Evolutionary conservation across 2,888 invertebrate species (phyloP).

Genomic region (Lumbricus terrestris): DNA sequence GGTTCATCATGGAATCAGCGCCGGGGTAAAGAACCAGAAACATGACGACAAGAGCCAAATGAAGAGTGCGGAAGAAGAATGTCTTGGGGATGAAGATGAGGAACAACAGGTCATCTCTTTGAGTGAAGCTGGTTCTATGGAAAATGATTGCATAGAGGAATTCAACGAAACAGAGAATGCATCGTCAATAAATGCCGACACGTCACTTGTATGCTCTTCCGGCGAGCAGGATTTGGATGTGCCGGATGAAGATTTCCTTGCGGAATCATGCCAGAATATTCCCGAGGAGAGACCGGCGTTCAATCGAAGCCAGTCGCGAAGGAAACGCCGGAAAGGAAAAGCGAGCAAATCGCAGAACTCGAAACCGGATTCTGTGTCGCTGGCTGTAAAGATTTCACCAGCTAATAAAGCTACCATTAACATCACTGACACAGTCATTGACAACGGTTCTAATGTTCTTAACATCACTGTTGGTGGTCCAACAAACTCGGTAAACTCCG

Average conservation of each 20-base stretch:
- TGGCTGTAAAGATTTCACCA: not conserved
- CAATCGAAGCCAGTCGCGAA: not conserved
- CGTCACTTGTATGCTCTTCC: too few relatives aligned
- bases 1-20: not conserved
- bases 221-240: not conserved
- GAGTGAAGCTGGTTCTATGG: not conserved
- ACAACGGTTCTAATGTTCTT: not conserved
- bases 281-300: not conserved
- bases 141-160: not conserved
- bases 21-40: conserved; percentile 9
- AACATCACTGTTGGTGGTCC: not conserved
- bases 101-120: not conserved
- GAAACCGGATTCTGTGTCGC: not conserved
- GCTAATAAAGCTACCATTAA: not conserved
- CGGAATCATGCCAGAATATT: not conserved
- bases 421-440: not conserved
- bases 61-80: not conserved
- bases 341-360: not conserved
- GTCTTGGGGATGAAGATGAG: not conserved
- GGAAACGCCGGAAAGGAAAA: not conserved
- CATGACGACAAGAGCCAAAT: not conserved
- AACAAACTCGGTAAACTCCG: not conserved
- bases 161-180: not conserved
- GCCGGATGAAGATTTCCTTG: not conserved
- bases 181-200: too few relatives aligned